Conservation (phyloP, 1,140 invertebrate species). For the Oedothorax gibbosus region DNA sequence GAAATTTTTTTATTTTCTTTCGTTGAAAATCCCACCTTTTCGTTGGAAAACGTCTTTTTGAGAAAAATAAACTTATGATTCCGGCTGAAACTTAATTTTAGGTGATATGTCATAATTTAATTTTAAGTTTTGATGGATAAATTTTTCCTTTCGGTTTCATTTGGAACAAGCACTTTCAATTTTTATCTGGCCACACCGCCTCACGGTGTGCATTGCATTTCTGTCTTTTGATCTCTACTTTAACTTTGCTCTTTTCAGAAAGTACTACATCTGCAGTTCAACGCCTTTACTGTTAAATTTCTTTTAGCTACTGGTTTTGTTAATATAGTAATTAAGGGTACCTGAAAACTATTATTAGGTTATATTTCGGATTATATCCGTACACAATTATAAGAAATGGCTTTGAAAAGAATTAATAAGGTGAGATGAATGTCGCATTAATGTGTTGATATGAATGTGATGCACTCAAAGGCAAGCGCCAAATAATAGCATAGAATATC, state of each 20-base stretch:
- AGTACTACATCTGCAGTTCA: slow-evolving; percentile 56
- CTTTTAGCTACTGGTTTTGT: slow-evolving; percentile 35
- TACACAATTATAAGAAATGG: slow-evolving; percentile 48
- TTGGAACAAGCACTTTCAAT: slow-evolving; percentile 3
- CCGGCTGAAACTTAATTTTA: too few relatives aligned
- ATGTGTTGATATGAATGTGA: slow-evolving; percentile 10
- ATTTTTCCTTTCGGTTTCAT: too few relatives aligned
- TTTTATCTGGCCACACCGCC: slow-evolving; percentile 39
- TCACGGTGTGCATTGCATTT: slow-evolving; percentile 30
- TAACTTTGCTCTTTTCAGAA: slow-evolving; percentile 47
- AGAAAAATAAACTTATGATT: too few relatives aligned
- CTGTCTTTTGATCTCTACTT: slow-evolving; percentile 44
- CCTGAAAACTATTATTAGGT: slow-evolving; percentile 35
- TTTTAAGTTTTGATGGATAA: too few relatives aligned
- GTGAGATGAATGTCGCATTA: slow-evolving; percentile 43
- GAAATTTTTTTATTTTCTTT: too few relatives aligned
- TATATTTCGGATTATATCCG: slow-evolving; percentile 49
- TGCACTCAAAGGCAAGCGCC: slow-evolving; percentile 14
- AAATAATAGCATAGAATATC: neutral
- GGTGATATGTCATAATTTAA: too few relatives aligned
- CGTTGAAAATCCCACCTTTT: too few relatives aligned
- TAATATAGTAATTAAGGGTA: slow-evolving; percentile 21
- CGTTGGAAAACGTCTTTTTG: too few relatives aligned
- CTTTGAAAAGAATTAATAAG: slow-evolving; percentile 59
- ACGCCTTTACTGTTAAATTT: slow-evolving; percentile 47